phyloP scores from a whole-genome alignment of 2,888 invertebrate species.

The Hydraecia micacea region DNA sequence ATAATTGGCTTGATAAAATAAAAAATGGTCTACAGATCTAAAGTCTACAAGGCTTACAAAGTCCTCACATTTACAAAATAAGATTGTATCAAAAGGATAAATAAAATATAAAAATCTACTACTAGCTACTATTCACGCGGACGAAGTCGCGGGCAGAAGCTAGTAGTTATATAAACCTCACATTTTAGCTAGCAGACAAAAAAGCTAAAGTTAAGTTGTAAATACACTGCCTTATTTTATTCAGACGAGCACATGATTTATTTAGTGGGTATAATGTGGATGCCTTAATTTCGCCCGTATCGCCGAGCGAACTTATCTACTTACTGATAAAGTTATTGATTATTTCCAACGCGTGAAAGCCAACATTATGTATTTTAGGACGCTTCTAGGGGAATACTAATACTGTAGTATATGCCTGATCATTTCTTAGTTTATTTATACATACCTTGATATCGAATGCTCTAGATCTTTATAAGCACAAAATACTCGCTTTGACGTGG shows the following conservation, averaged over 20 bases:
- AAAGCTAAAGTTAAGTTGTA: neutral
- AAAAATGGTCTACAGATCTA: no score
- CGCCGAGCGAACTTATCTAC: slow-evolving; percentile 52
- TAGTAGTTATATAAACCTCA: no score
- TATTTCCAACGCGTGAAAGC: slow-evolving; percentile 38
- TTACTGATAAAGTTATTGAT: slow-evolving; percentile 66
- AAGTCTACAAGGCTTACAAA: no score
- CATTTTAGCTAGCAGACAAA: neutral
- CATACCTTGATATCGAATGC: neutral
- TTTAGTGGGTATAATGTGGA: neutral
- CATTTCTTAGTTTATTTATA: slow-evolving; percentile 1
- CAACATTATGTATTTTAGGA: slow-evolving; percentile 41
- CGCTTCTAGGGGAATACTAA: slow-evolving; percentile 11
- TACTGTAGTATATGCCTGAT: neutral
- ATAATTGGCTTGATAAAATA: no score
- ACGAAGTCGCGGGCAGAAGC: no score
- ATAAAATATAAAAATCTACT: no score
- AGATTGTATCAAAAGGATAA: no score
- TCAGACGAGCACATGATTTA: slow-evolving; percentile 17
- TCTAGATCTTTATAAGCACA: neutral
- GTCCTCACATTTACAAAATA: no score
- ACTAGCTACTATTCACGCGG: no score
- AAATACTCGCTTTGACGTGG: neutral
- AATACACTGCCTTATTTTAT: neutral
- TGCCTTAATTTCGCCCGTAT: slow-evolving; percentile 52